phyloP scores from a whole-genome alignment of 2,888 invertebrate species.

The Seira sanloemensis region DNA sequence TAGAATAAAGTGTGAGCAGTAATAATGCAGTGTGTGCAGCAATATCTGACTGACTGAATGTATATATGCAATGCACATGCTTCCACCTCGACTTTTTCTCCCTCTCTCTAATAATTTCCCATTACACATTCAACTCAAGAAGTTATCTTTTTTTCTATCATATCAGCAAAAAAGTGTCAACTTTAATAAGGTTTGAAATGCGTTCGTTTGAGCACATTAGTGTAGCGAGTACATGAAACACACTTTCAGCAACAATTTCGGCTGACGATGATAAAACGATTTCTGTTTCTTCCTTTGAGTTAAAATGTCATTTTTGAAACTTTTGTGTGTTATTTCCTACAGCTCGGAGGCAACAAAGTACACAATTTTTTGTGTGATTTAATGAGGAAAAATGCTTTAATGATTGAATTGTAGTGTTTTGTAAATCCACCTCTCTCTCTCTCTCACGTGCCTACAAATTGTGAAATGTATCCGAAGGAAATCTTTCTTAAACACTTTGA shows the following conservation, averaged over 20 bases:
- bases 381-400: neutral
- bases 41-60: constrained; percentile 8
- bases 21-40: constrained; percentile 1
- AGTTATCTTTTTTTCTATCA: neutral
- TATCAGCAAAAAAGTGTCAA: neutral
- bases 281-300: neutral
- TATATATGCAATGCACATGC: constrained; percentile 3
- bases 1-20: constrained; percentile 19
- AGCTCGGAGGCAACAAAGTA: neutral
- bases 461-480: neutral
- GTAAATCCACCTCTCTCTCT: neutral
- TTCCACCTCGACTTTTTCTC: too few species aligned
- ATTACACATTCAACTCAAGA: too few species aligned
- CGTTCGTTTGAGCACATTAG: neutral
- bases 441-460: neutral
- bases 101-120: too few species aligned
- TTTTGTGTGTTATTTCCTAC: too few species aligned
- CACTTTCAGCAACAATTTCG: neutral
- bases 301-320: neutral
- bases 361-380: constrained; percentile 2
- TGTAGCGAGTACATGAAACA: neutral
- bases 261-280: neutral
- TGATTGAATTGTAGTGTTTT: neutral
- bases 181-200: neutral
- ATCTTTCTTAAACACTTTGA: neutral